Evolutionary conservation across 2,888 invertebrate genomes (phyloP).

Genomic region (Dynastes hyllus): DNA sequence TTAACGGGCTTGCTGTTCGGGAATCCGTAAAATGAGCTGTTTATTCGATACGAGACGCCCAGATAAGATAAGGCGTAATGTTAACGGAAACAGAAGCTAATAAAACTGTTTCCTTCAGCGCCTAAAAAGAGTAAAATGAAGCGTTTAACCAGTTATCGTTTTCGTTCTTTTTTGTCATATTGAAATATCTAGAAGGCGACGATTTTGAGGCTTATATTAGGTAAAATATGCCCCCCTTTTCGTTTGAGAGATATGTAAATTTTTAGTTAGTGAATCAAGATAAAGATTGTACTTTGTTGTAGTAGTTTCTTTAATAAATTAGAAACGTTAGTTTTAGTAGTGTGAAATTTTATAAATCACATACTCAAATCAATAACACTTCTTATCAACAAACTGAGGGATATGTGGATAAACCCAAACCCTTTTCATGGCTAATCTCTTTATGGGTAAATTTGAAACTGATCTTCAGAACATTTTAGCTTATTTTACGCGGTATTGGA

Average conservation of each 20-base stretch:
- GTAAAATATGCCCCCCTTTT: not conserved
- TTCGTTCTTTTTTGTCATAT: conserved; percentile 3
- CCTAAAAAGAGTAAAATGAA: conserved; percentile 26
- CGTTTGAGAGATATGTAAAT: not conserved
- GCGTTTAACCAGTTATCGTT: not conserved
- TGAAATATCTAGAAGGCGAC: conserved; percentile 9
- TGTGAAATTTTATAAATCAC: too few relatives aligned
- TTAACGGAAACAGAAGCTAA: conserved; percentile 27
- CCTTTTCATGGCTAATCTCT: too few relatives aligned
- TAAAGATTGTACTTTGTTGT: too few relatives aligned
- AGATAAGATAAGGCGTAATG: conserved; percentile 29
- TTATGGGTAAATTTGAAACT: too few relatives aligned
- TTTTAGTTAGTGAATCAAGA: too few relatives aligned
- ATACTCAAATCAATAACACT: too few relatives aligned
- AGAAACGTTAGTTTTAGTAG: too few relatives aligned
- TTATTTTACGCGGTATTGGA: too few relatives aligned
- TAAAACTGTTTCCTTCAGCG: conserved; percentile 32
- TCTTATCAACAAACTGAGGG: too few relatives aligned
- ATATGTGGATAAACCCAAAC: too few relatives aligned
- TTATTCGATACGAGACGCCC: conserved; percentile 29
- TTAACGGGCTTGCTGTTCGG: conserved; percentile 25
- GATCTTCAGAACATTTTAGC: too few relatives aligned
- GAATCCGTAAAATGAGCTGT: conserved; percentile 29
- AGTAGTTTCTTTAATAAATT: too few relatives aligned
- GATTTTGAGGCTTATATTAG: not conserved